phyloP scores from a whole-genome alignment of 2,888 invertebrate species.

The Acleris emargana region DNA sequence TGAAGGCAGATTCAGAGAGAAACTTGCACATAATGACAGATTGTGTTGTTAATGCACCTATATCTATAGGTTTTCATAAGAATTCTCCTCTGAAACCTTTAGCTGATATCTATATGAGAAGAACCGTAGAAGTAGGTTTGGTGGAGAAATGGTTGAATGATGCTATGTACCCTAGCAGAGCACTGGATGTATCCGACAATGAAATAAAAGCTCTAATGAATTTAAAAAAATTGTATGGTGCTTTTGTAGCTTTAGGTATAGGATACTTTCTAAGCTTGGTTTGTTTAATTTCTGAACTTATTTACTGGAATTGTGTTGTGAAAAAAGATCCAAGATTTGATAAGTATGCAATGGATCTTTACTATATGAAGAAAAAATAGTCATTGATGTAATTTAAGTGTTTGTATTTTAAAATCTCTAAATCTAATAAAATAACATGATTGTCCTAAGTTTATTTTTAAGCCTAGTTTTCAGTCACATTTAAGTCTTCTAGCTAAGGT shows the following conservation, averaged over 20 bases:
- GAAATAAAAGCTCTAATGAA: constrained; percentile 90
- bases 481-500: constrained; percentile 10
- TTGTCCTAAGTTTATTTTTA: constrained; percentile 24
- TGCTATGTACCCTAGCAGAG: constrained; percentile 84
- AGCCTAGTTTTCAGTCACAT: constrained; percentile 26
- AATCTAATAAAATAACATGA: constrained; percentile 31
- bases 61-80: constrained; percentile 91
- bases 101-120: constrained; percentile 86
- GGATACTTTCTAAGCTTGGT: constrained; percentile 86
- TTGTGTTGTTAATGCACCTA: constrained; percentile 91
- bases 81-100: constrained; percentile 90
- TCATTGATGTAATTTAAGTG: constrained; percentile 42
- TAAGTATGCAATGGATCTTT: constrained; percentile 85
- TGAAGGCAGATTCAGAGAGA: constrained; percentile 56
- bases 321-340: constrained; percentile 88
- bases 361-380: constrained; percentile 76
- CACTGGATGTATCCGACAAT: constrained; percentile 82
- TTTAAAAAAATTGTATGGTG: constrained; percentile 90
- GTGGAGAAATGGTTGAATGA: constrained; percentile 92
- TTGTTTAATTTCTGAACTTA: constrained; percentile 84
- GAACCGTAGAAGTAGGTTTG: constrained; percentile 89
- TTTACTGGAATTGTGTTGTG: constrained; percentile 87
- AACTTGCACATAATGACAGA: constrained; percentile 92
- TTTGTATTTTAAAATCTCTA: constrained; percentile 38
- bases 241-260: constrained; percentile 87